These are phyloP conservation scores for Triops longicaudatus DNA, from an alignment of 1,140 invertebrate genomes.

Conservation along the genomic window DNA sequence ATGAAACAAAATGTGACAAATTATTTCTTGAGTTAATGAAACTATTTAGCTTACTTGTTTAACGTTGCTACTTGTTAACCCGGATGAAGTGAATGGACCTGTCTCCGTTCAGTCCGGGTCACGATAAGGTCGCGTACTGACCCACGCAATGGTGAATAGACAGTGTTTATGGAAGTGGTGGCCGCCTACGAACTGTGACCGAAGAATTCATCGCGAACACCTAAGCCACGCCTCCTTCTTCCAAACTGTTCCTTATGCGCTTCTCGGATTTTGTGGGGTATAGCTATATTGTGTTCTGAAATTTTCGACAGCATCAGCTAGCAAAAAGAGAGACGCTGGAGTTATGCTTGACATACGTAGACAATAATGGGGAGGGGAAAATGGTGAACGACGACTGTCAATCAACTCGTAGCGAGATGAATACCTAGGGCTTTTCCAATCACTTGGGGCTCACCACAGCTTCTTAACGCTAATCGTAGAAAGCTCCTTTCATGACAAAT, in stretches of 20 bases:
- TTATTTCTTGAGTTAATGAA: too few relatives aligned
- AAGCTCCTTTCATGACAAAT: neutral
- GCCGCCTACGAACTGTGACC: neutral
- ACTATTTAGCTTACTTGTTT: too few relatives aligned
- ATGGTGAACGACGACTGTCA: neutral
- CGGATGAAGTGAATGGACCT: neutral
- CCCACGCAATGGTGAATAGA: neutral
- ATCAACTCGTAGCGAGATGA: neutral
- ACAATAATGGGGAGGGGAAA: neutral
- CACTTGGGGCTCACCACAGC: neutral
- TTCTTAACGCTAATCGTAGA: slow-evolving; percentile 3
- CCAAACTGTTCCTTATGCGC: neutral
- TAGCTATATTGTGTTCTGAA: neutral
- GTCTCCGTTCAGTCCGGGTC: neutral
- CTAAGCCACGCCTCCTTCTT: neutral
- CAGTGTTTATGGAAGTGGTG: neutral
- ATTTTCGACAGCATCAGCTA: neutral
- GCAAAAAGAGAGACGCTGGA: neutral
- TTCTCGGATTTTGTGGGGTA: neutral
- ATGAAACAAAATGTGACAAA: too few relatives aligned
- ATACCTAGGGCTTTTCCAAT: neutral
- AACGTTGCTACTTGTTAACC: neutral
- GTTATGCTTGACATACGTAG: neutral
- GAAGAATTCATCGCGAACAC: neutral
- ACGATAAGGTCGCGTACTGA: neutral